Evolutionary conservation across 2,113 vertebrate genomes (phyloP), one percentile per base, ranked within the genome.

Genomic region (Charina bottae): DNA sequence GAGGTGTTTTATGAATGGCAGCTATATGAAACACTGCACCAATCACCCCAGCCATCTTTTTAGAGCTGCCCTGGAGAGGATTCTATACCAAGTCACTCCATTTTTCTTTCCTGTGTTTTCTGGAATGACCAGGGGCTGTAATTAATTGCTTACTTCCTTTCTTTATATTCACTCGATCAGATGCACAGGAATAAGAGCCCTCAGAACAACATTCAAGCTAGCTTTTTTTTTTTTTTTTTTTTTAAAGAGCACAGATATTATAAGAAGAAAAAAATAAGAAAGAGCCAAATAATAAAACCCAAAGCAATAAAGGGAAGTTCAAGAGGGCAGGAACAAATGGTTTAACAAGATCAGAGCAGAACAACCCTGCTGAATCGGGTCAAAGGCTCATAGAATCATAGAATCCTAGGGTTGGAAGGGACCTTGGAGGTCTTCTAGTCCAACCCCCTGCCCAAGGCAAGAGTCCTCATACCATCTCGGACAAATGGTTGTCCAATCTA

Each of bases 1-100:
- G 1, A 26, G 85, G 85, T 33, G 1, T 91, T 90, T 93, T 59
- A 28, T 87, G 90, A 93, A 88, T 1, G 55, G 87, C 90, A 93
- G 92, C 87, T 62, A 87, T 4, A 28, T n/a, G 42, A 89, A 42
- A 28, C 2, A 19, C 0, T 0, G 54, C 1, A 86, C 49, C 11
- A 0, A 58, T 60, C 13, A 78, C 15, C 0, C 58, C 1, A 90
- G 28, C 88, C 6, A 89, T 90, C 84, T 28, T 59, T 49, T 19
- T 28, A 68, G 56, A 1, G 83, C 11, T 0, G 2, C 53, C 2
- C 78, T 0, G 33, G 28, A 5, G 89, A 93, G 86, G 1, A 54
- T 24, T 37, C 28, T 60, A 58, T 58, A 28, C 0, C 0, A 55
- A 37, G 59, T 0, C 53, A 1, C 17, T 78, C 33, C 33, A 78